phyloP scores from a whole-genome alignment of 30 jellyfish, hydroid and myxozoan species.

The Pseudorhiza aurosa region DNA sequence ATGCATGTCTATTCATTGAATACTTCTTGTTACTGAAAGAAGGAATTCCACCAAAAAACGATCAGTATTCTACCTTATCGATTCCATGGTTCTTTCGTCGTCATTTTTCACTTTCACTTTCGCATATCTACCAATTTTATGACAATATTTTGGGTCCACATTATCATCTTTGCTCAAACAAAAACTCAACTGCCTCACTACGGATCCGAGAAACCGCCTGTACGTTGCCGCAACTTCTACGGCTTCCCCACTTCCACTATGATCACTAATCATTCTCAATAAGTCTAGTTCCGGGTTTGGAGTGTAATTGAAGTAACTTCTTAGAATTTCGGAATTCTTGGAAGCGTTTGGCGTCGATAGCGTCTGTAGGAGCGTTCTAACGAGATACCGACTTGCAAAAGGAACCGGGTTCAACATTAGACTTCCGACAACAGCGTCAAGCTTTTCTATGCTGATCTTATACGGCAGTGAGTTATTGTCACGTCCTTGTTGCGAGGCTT shows the following conservation, averaged over 20 bases:
- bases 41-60: too few species aligned
- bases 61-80: slow-evolving; percentile 38
- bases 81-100: slow-evolving; percentile 52
- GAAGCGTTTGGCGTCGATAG: neutral
- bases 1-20: too few species aligned
- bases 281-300: neutral
- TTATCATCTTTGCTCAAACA: slow-evolving; percentile 66
- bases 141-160: slow-evolving; percentile 44
- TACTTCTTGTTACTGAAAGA: too few species aligned
- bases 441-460: slow-evolving; percentile 1
- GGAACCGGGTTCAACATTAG: slow-evolving; percentile 37
- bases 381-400: slow-evolving; percentile 4
- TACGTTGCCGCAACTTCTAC: slow-evolving; percentile 1
- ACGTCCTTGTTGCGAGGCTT: neutral
- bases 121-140: slow-evolving; percentile 75
- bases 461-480: neutral
- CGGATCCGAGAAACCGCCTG: slow-evolving; percentile 84
- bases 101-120: slow-evolving; percentile 49
- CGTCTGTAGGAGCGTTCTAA: slow-evolving; percentile 10
- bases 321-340: neutral
- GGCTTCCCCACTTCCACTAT: neutral
- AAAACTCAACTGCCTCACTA: slow-evolving; percentile 81
- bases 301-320: neutral
- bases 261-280: neutral
- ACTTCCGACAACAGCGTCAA: neutral